A percentile compares a stretch with the other conserved stretches of the same genome.
Conservation (phyloP, 2,797 vertebrate genomes). For the Sebastes itinus region DNA sequence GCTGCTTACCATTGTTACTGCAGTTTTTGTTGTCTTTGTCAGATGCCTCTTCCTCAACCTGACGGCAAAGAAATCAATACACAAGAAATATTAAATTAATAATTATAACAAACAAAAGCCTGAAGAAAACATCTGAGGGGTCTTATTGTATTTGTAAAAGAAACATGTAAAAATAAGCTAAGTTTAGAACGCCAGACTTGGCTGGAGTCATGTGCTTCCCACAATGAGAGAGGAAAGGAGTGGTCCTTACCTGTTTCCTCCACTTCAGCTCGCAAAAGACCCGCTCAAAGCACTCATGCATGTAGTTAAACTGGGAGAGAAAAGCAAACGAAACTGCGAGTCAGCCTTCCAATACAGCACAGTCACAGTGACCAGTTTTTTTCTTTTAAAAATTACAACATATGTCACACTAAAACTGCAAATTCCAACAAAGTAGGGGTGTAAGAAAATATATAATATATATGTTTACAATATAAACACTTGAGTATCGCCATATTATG, state of each 20-base stretch:
- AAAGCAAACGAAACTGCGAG: conserved; percentile 11
- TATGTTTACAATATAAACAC: too few species aligned
- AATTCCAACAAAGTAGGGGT: background rate
- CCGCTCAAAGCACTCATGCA: conserved; percentile 98
- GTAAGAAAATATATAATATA: too few species aligned
- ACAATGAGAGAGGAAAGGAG: conserved; percentile 75
- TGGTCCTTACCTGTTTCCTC: conserved; percentile 93
- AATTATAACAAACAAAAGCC: background rate
- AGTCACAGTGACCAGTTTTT: background rate
- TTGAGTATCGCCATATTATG: too few species aligned
- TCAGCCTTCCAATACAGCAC: background rate
- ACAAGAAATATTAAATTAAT: background rate
- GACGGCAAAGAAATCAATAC: conserved; percentile 18
- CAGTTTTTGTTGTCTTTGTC: conserved; percentile 92
- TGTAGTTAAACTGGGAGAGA: conserved; percentile 93
- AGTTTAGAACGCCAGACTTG: conserved; percentile 56
- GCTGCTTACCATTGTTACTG: conserved; percentile 83
- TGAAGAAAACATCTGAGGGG: background rate
- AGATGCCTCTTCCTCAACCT: conserved; percentile 90
- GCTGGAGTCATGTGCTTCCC: conserved; percentile 38
- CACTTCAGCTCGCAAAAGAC: conserved; percentile 98
- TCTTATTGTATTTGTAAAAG: conserved; percentile 5
- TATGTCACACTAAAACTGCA: background rate
- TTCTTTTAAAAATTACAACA: background rate
- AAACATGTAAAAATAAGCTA: conserved; percentile 2